Evolutionary conservation across 2,888 invertebrate species (phyloP).

Genomic region (Dexiosoma caninum): DNA sequence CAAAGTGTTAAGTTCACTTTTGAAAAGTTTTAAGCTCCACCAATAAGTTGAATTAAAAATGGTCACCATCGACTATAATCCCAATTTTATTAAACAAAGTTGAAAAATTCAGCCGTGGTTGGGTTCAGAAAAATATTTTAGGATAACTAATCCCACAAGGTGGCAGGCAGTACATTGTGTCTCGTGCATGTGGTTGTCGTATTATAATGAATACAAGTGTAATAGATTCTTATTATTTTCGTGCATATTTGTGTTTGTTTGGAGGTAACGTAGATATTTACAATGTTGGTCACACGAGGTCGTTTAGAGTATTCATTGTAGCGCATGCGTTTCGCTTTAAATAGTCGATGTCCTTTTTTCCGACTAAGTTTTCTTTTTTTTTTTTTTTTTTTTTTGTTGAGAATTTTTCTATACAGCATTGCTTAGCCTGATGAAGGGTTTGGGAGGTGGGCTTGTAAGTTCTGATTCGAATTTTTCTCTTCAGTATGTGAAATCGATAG

Average conservation of each 20-base stretch:
- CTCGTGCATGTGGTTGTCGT: not conserved
- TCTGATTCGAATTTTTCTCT: constrained; percentile 22
- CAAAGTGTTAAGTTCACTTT: no score
- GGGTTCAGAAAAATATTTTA: no score
- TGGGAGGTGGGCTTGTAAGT: constrained; percentile 40
- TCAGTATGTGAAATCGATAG: constrained; percentile 60
- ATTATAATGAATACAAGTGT: constrained; percentile 11
- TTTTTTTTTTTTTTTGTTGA: not conserved
- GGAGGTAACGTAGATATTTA: constrained; percentile 36
- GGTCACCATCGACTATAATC: no score
- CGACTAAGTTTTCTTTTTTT: not conserved
- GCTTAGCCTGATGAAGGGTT: not conserved
- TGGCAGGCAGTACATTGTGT: constrained; percentile 22
- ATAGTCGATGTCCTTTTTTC: constrained; percentile 60
- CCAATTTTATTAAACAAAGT: no score
- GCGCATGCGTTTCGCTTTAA: constrained; percentile 64
- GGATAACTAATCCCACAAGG: not conserved
- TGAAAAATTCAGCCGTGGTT: no score
- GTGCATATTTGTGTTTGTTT: not conserved
- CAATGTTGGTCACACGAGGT: constrained; percentile 64
- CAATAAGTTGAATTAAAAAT: no score
- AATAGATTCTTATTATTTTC: constrained; percentile 6
- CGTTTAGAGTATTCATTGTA: constrained; percentile 60
- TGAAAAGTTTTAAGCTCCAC: no score
- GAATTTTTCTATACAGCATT: not conserved